Percentiles rank a stretch among this genome's conserved stretches.
These are phyloP conservation scores for Drosophila maculinotata DNA, from an alignment of 2,888 invertebrate genomes.

Conservation along the genomic window DNA sequence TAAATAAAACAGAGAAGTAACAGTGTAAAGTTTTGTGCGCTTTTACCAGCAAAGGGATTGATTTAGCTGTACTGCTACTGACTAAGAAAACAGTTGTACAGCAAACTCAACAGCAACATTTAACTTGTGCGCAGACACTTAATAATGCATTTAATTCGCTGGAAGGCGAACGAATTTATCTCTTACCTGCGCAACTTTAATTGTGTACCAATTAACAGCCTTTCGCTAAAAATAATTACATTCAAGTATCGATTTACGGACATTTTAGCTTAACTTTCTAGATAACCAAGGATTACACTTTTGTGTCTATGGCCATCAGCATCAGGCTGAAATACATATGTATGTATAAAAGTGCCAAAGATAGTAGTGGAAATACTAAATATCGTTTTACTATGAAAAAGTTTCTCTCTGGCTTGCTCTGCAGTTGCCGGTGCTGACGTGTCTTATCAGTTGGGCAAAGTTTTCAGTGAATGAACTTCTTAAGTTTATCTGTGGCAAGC, in stretches of 20 bases:
- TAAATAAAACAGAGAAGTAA: constrained; percentile 56
- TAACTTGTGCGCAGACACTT: background rate
- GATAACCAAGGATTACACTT: no score
- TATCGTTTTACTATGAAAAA: background rate
- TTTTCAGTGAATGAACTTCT: background rate
- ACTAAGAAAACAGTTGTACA: constrained; percentile 26
- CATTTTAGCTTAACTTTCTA: no score
- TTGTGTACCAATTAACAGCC: background rate
- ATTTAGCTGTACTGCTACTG: constrained; percentile 44
- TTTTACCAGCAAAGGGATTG: constrained; percentile 27
- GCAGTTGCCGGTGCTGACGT: background rate
- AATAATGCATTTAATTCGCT: constrained; percentile 2
- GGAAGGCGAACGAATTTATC: background rate
- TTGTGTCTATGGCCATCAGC: no score
- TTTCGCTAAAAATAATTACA: background rate
- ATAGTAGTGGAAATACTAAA: constrained; percentile 1
- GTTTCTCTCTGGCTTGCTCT: background rate
- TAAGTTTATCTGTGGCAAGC: background rate
- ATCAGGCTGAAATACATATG: background rate
- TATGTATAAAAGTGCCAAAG: background rate
- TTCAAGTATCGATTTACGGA: no score
- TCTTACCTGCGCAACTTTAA: background rate
- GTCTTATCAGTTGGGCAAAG: background rate
- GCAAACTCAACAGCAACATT: constrained; percentile 31
- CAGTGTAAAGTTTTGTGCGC: constrained; percentile 32